Percentiles rank a stretch among this genome's conserved stretches.
phyloP scores from a whole-genome alignment of 1,140 invertebrate species.

The Ostrea denselamellosa region DNA sequence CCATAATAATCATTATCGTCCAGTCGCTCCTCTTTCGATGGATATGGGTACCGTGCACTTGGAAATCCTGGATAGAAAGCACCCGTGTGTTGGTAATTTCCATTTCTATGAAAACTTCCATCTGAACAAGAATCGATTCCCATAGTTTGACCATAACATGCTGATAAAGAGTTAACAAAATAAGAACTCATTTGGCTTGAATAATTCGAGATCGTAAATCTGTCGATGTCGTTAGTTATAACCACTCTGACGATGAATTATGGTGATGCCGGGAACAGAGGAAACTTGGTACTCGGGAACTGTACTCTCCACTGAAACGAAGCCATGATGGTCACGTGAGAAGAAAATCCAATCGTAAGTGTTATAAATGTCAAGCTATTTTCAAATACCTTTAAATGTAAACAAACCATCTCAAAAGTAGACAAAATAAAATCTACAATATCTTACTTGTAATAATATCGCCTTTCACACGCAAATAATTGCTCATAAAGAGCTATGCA shows the following conservation, averaged over 20 bases:
- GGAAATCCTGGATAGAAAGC: conserved; percentile 68
- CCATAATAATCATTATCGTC: conserved; percentile 70
- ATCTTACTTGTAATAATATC: conserved; percentile 13
- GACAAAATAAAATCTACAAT: conserved; percentile 1
- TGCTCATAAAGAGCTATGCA: conserved; percentile 12
- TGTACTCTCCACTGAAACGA: conserved; percentile 60
- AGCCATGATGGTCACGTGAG: conserved; percentile 60
- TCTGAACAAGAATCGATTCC: conserved; percentile 71
- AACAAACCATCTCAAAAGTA: not conserved
- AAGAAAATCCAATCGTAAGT: conserved; percentile 53
- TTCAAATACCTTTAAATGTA: conserved; percentile 44
- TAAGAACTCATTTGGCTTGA: conserved; percentile 74
- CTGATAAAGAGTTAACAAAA: conserved; percentile 76
- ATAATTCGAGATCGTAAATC: conserved; percentile 71
- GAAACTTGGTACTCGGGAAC: conserved; percentile 44
- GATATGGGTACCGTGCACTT: conserved; percentile 64
- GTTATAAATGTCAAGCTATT: conserved; percentile 34
- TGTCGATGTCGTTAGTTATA: conserved; percentile 67
- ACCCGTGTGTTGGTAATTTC: conserved; percentile 65
- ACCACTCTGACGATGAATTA: conserved; percentile 69
- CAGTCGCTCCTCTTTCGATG: conserved; percentile 63
- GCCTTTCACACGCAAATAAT: conserved; percentile 25
- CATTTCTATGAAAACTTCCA: conserved; percentile 67
- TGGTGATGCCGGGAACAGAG: conserved; percentile 60
- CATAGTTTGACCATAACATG: conserved; percentile 75